Base-by-base conservation (phyloP, 2,888 invertebrate genomes). In the Zeuzera pyrina region DNA sequence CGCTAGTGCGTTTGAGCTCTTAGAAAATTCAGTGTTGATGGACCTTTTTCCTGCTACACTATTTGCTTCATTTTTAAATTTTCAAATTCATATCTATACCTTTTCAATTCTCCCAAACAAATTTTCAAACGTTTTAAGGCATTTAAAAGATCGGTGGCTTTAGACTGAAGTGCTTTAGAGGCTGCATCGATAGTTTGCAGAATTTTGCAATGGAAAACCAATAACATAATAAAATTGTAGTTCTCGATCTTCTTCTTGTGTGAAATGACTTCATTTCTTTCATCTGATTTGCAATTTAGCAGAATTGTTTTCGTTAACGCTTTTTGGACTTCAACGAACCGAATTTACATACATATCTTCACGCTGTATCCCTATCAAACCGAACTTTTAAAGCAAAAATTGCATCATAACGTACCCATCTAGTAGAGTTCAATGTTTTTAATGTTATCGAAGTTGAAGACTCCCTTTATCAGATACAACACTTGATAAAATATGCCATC, bases 61-160 rank as follows among this genome's bases (percentile, higher is more conserved):
- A 37, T 42, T 39, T 40, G 38, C 39, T 30, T 44, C 30, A 32
- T 42, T 45, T 42, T 40, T 32, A 42, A 41, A 42, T 48, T 33
- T 40, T 33, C 30, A 38, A 41, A 43, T 41, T 42, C 36, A 36
- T 44, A 15, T 37, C 39, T 30, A 35, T 40, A 39, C 39, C 33
- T 41, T 40, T 39, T n/a, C n/a, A n/a, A n/a, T n/a, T n/a, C n/a
- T n/a, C n/a, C n/a, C n/a, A n/a, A n/a, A n/a, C n/a, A n/a, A n/a
- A n/a, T n/a, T n/a, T n/a, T n/a, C n/a, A n/a, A n/a, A n/a, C n/a
- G n/a, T n/a, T n/a, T n/a, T n/a, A n/a, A n/a, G n/a, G n/a, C n/a
- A n/a, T n/a, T n/a, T n/a, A n/a, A n/a, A n/a, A n/a, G n/a, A n/a
- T n/a, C n/a, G n/a, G n/a, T n/a, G n/a, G n/a, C 36, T 28, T 41